phyloP scores from a whole-genome alignment of 2,888 invertebrate species.

The Rhagium mordax region DNA sequence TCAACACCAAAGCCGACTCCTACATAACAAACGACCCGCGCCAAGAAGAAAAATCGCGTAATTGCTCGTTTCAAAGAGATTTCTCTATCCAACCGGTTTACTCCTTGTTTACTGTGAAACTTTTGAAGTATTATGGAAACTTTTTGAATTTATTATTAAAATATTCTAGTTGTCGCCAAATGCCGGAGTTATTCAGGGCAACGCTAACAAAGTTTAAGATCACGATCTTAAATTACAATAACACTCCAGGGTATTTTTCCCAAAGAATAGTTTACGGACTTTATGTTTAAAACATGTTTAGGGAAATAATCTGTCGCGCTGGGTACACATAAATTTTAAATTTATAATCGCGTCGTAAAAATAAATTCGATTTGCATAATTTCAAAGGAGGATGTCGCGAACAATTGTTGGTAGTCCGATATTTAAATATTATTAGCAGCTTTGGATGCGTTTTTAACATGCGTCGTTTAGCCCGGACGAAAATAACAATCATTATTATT shows the following conservation, averaged over 20 bases:
- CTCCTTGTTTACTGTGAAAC: slow-evolving; percentile 30
- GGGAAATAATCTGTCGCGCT: slow-evolving; percentile 17
- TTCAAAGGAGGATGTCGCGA: not conserved
- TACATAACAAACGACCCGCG: not conserved
- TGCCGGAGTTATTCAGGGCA: slow-evolving; percentile 38
- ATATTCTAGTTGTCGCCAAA: slow-evolving; percentile 49
- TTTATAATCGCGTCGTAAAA: slow-evolving; percentile 21
- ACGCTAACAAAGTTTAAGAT: slow-evolving; percentile 45
- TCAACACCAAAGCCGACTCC: not conserved
- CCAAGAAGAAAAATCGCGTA: slow-evolving; percentile 3
- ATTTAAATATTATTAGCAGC: too few species aligned
- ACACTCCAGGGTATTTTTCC: slow-evolving; percentile 34
- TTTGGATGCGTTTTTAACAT: too few species aligned
- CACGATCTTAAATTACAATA: slow-evolving; percentile 49
- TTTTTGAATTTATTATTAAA: slow-evolving; percentile 48
- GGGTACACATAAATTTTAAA: slow-evolving; percentile 19
- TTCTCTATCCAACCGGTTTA: slow-evolving; percentile 2
- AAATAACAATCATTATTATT: slow-evolving; percentile 3
- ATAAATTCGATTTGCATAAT: slow-evolving; percentile 12
- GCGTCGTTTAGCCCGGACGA: not conserved
- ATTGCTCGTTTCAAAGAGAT: slow-evolving; percentile 9
- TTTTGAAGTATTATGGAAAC: slow-evolving; percentile 30
- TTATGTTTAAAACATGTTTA: slow-evolving; percentile 29
- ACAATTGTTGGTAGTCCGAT: not conserved
- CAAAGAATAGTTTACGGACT: slow-evolving; percentile 30